Evolutionary conservation across 2,797 vertebrate genomes (phyloP), one percentile per base, ranked within the genome.

Genomic region (Lagocephalus sceleratus): DNA sequence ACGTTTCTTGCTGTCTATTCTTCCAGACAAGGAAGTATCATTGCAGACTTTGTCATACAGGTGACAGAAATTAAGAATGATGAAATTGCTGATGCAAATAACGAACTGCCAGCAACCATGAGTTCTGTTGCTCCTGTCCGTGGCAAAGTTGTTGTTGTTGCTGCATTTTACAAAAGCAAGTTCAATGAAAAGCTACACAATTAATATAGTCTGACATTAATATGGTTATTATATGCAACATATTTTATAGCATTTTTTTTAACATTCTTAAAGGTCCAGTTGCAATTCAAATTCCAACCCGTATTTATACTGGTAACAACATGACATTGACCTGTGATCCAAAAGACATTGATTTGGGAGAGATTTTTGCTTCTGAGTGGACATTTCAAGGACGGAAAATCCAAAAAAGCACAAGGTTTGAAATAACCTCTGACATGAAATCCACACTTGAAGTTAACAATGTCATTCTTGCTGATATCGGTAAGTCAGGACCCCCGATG

Each of bases 1-100:
- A 5, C 3, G 16, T 44, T 20, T 14, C 11, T 19, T 20, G 2
- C 42, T 59, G 1, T 63, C 50, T 66, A 1, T 76, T 38, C 71
- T 66, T 60, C 53, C 76, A 96, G 94, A 21, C 10, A 47, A 17
- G 94, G 94, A 70, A 95, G 93, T 50, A 51, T 92, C 55, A 44
- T 86, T 39, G 81, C 87, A 68, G 43, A 62, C 1, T 93, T 83
- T 14, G 48, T 58, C 46, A 17, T 95, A 48, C 22, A 5, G 41
- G 63, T 85, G 19, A 67, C 40, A 38, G 1, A 70, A 29, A 41
- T 73, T 19, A 54, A 45, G 2, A 11, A 48, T 0, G 0, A 20
- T 0, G 63, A 82, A 61, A 19, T 94, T 16, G 35, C 1, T 1
- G 3, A 1, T 16, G 87, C 84, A 48, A 91, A 90, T 44, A 1